Evolutionary conservation across 92 coral and sea anemone genomes (phyloP), one percentile per base, ranked within the genome.

Genomic region (Plumapathes pennacea): DNA sequence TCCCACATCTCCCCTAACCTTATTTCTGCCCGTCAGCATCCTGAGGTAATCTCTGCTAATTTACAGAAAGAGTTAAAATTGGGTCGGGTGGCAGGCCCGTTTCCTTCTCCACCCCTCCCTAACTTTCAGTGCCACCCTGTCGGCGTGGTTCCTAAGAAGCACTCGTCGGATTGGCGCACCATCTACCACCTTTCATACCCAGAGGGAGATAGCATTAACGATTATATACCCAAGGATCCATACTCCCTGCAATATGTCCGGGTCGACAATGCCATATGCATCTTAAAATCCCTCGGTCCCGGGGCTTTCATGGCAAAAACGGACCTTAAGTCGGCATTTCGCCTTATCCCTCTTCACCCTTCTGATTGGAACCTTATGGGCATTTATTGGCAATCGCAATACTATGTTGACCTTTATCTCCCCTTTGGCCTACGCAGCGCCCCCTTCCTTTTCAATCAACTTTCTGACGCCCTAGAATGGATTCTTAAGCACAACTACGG

Each of bases 181-280:
- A 74, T 74, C 12, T 67, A 73, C 25, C 88, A 74, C 29, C 67
- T 66, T 15, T 81, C 88, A 9, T 81, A 45, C 55, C 88, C 88
- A 2, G 81, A 39, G 21, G 73, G 11, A 33, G 37, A 67, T 46
- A 76, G 76, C 69, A 76, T 57, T 6, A 76, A 76, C 32, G 14
- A 49, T 45, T 41, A 43, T 7, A 59, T 70, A 15, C 32, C 33
- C 20, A 58, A 58, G 42, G 60, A 58, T 24, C 39, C 57, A 32
- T 70, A 57, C 20, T 32, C 37, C n/a, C 60, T 70, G 9, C 77
- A 64, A 48, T 15, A 33, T 30, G 23, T 54, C 70, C 64, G 42
- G 14, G 69, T 69, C 24, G 73, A 61, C 42, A 58, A 78, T 17
- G 85, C 72, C 14, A 56, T 56, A 3, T 20, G 36, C 34, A 5